These are phyloP conservation scores for Ceyx melanurus DNA, from an alignment of 2,113 vertebrate genomes.

Conservation along the genomic window DNA sequence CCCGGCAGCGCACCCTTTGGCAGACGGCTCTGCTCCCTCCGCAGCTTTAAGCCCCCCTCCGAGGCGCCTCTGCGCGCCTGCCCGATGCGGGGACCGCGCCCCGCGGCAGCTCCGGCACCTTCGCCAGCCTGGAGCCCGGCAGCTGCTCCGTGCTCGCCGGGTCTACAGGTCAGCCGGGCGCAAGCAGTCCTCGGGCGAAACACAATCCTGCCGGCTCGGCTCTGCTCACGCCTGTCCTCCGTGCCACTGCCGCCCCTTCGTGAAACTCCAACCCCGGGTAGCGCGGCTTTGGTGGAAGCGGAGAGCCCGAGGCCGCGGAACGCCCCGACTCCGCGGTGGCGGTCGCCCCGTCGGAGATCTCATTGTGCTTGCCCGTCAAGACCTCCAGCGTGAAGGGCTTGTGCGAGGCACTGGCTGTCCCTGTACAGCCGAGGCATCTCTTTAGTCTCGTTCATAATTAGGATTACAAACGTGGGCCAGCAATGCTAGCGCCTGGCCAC, in stretches of 20 bases:
- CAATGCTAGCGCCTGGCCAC: neutral
- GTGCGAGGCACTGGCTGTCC: neutral
- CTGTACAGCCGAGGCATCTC: neutral
- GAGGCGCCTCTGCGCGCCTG: neutral
- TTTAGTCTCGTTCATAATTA: constrained; percentile 46
- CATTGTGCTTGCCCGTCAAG: neutral
- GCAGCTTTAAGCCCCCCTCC: constrained; percentile 62
- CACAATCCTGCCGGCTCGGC: neutral
- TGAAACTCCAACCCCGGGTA: neutral
- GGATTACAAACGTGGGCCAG: constrained; percentile 46
- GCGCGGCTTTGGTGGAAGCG: neutral
- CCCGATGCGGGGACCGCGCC: neutral
- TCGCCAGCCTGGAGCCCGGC: neutral
- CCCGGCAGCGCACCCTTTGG: neutral
- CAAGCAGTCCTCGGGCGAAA: neutral
- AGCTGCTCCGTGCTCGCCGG: neutral
- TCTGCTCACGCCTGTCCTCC: neutral
- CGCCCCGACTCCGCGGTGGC: neutral
- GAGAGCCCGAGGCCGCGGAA: neutral
- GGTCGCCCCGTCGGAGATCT: neutral
- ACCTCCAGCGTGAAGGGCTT: neutral
- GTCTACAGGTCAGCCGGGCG: neutral
- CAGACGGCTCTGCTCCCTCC: neutral
- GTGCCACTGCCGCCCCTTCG: neutral
- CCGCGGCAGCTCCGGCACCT: neutral